Evolutionary conservation across 2,797 vertebrate species (phyloP).

Genomic region (Chelon auratus): DNA sequence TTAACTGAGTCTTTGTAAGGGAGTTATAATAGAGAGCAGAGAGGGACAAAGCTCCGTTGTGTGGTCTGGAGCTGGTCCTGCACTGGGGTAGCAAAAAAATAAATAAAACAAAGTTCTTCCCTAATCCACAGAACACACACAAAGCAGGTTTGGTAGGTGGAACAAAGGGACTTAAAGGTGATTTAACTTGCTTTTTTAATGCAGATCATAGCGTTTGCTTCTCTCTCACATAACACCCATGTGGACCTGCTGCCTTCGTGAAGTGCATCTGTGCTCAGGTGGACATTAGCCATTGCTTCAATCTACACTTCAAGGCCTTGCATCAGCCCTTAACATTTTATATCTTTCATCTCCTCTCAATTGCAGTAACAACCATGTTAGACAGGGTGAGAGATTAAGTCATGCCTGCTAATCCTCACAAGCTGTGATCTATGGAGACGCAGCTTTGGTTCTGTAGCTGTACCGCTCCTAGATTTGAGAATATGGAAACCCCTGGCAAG

Average conservation of each 20-base stretch:
- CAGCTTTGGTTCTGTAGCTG: constrained; percentile 59
- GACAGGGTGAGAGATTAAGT: constrained; percentile 80
- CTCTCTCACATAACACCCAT: constrained; percentile 10
- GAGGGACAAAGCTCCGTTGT: constrained; percentile 23
- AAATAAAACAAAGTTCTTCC: neutral
- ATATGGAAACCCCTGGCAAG: constrained; percentile 38
- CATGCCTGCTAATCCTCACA: constrained; percentile 81
- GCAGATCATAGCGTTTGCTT: constrained; percentile 18
- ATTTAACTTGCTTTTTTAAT: constrained; percentile 29
- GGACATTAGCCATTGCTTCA: constrained; percentile 4
- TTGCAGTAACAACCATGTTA: constrained; percentile 69
- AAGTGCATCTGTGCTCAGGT: neutral
- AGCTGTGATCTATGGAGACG: constrained; percentile 78
- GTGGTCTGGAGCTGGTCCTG: constrained; percentile 26
- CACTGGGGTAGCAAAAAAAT: constrained; percentile 30
- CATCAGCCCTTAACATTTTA: constrained; percentile 33
- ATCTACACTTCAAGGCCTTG: constrained; percentile 35
- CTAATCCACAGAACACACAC: constrained; percentile 22
- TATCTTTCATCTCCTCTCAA: constrained; percentile 66
- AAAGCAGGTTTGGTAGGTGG: constrained; percentile 34
- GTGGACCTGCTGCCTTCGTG: constrained; percentile 5
- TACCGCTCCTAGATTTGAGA: constrained; percentile 56
- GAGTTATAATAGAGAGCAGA: constrained; percentile 47
- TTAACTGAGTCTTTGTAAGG: constrained; percentile 58
- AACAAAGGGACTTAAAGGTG: constrained; percentile 28